These are phyloP conservation scores for Acanthosoma haemorrhoidale DNA, from an alignment of 2,888 invertebrate species.

Conservation along the genomic window DNA sequence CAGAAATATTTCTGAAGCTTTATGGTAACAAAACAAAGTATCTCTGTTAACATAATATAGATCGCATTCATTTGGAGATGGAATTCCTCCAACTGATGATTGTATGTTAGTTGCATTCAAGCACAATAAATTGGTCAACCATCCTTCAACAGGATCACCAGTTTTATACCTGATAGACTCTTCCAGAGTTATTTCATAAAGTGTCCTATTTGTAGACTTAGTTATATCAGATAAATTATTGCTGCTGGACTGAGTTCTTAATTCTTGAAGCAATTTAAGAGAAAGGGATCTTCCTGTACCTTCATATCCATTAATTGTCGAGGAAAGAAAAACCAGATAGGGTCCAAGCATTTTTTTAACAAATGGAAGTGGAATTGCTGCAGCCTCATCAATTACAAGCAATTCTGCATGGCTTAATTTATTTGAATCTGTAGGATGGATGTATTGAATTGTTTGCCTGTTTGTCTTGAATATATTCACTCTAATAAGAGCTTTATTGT, in stretches of 20 bases:
- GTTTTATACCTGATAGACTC: conserved; percentile 92
- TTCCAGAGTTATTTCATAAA: conserved; percentile 61
- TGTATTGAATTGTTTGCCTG: conserved; percentile 92
- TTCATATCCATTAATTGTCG: conserved; percentile 97
- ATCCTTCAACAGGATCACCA: conserved; percentile 80
- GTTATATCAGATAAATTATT: conserved; percentile 47
- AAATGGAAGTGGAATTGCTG: conserved; percentile 91
- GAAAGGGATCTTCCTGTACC: conserved; percentile 96
- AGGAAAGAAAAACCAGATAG: conserved; percentile 89
- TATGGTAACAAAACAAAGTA: conserved; percentile 93
- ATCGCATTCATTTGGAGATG: conserved; percentile 82
- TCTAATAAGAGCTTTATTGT: conserved; percentile 90
- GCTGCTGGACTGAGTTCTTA: conserved; percentile 59
- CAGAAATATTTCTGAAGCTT: conserved; percentile 85
- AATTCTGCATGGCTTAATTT: conserved; percentile 89
- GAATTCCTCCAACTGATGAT: conserved; percentile 70
- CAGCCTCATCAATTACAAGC: conserved; percentile 96
- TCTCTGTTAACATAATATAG: conserved; percentile 84
- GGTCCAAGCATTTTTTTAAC: conserved; percentile 86
- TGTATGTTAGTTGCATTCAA: conserved; percentile 68
- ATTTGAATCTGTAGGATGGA: conserved; percentile 85
- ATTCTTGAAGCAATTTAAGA: conserved; percentile 85
- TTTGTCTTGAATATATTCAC: conserved; percentile 87
- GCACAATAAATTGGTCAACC: conserved; percentile 88
- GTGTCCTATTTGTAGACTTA: conserved; percentile 52